Evolutionary conservation across 2,797 vertebrate genomes (phyloP), one percentile per base, ranked within the genome.

Genomic region (Gymnothorax reevesii): DNA sequence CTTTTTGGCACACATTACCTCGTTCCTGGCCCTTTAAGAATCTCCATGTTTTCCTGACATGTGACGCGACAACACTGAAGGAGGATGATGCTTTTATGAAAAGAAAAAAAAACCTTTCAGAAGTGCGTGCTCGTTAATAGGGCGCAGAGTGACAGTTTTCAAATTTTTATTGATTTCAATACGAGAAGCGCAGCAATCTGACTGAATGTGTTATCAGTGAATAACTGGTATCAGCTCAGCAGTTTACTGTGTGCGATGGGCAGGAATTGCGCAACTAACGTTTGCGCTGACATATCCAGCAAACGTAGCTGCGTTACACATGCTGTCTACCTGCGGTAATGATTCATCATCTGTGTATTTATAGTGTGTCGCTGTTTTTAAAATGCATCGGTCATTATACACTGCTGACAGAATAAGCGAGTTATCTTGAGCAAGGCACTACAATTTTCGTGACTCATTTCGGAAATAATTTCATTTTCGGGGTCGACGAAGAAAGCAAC

Each of bases 31-130:
- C 95, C 96, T 97, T 97, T 97, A 97, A 96, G 96, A 95, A 95
- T 95, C 96, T 96, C 96, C 96, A 97, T 96, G 95, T 95, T 97
- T 95, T 95, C 94, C 94, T 93, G 94, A 90, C 94, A 92, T 95
- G 92, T 91, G 95, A 95, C 96, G 95, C 95, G 96, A 96, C 95
- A 95, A 96, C 94, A 94, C 92, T 93, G 92, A 93, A 94, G 95
- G 94, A 94, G 94, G 95, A 96, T 94, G 95, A 96, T 95, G 95
- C 92, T 94, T 95, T 96, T 96, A 95, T 95, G 95, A 95, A 95
- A 96, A 96, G 94, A 42, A 42, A 42, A 42, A 42, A 90, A 85
- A 83, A 83, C 42, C 84, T 84, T 86, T 71, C 82, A 86, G 83
- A 84, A 86, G 87, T 88, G 83, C 60, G 80, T 69, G 69, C 49